Evolutionary conservation across 2,113 vertebrate species (phyloP), one percentile per base, ranked within the genome.

Genomic region (Mustelus asterias): DNA sequence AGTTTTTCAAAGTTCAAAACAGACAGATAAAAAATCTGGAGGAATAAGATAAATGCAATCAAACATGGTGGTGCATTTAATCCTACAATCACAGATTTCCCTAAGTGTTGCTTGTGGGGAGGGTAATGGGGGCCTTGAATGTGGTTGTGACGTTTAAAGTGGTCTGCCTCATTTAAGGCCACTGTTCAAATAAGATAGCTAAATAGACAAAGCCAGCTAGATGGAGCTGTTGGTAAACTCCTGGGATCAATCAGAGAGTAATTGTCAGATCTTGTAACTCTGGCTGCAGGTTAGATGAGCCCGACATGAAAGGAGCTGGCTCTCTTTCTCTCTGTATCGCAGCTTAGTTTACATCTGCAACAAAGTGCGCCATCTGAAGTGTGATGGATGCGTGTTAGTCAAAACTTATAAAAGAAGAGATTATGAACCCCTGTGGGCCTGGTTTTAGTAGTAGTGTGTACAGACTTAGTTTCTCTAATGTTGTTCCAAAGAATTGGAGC

Each of bases 401-500:
- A 90, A 33, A 14, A 33, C 54, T 33, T 26, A 90, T 60, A 90
- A 90, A 90, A 33, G 29, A 16, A 83, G 80, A 41, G 26, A 90
- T 89, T 89, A 29, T 89, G 48, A 60, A 60, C 24, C 54, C 54
- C 48, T 16, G 54, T 90, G 3, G 54, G 88, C 54, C 54, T 33
- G 37, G 5, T 76, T 33, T 33, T 76, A 76, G 26, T 76, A 44
- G n/a, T 26, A 20, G 20, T 54, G 10, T 60, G 54, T 14, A 60
- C 26, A 90, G 88, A 26, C 44, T 88, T 48, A 89, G 88, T n/a
- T 90, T 60, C 88, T 60, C 11, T 60, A 90, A 90, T 60, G 26
- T 58, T 60, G 26, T 24, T 90, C 88, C 88, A 90, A 60, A 90
- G 88, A 90, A 90, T 33, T 44, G 83, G 83, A 90, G 88, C 88